Percentiles rank a stretch among this genome's conserved stretches.
phyloP scores from a whole-genome alignment of 2,888 invertebrate species.

The Cylloceria caligata region DNA sequence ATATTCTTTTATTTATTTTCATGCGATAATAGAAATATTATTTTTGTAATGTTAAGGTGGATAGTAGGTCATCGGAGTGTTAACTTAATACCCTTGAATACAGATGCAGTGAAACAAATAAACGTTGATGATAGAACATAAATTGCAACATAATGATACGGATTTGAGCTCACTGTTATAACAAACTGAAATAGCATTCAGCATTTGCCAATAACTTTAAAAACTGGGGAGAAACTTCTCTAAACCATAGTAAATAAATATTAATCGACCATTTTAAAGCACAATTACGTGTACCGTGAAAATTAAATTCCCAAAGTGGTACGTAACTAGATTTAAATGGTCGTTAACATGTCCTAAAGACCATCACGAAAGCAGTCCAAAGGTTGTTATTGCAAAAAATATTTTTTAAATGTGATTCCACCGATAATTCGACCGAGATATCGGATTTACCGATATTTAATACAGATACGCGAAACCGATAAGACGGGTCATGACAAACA shows the following conservation, averaged over 20 bases:
- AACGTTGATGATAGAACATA: not conserved
- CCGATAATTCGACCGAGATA: not conserved
- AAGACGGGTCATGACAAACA: not conserved
- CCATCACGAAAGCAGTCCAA: not conserved
- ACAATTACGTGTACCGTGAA: no score
- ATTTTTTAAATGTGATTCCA: not conserved
- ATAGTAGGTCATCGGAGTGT: not conserved
- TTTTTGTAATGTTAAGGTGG: conserved; percentile 12
- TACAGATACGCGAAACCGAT: not conserved
- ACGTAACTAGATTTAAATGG: not conserved
- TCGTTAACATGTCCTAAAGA: conserved; percentile 1
- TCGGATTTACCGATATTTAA: not conserved
- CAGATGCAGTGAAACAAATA: not conserved
- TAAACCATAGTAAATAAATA: not conserved
- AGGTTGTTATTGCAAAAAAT: not conserved
- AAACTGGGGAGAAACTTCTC: not conserved
- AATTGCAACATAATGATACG: not conserved
- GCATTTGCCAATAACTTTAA: not conserved
- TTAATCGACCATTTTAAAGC: not conserved
- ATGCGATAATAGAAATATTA: conserved; percentile 4
- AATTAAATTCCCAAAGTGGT: no score
- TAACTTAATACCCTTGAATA: not conserved
- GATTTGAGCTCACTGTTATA: conserved; percentile 1
- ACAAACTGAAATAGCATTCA: not conserved
- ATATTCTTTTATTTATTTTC: not conserved